phyloP scores from a whole-genome alignment of 2,797 vertebrate species.

The Sarcophilus harrisii region DNA sequence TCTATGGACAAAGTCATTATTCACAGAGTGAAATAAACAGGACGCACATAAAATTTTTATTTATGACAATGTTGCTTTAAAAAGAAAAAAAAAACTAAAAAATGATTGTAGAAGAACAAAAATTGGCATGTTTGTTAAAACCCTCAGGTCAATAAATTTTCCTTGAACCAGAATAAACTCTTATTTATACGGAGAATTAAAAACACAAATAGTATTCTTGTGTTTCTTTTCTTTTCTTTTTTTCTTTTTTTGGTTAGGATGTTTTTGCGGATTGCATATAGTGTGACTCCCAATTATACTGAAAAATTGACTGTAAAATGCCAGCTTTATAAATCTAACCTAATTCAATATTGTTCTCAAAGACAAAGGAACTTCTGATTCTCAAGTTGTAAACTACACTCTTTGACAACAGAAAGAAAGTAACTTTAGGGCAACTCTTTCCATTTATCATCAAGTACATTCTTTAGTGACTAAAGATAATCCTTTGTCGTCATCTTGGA shows the following conservation, averaged over 20 bases:
- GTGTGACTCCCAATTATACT: not conserved
- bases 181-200: constrained; percentile 47
- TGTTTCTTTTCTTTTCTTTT: not conserved
- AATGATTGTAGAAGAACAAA: constrained; percentile 41
- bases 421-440: constrained; percentile 60
- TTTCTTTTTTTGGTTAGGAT: constrained; percentile 44
- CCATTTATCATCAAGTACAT: constrained; percentile 64
- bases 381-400: constrained; percentile 29
- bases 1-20: constrained; percentile 44
- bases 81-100: constrained; percentile 30
- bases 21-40: constrained; percentile 33
- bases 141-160: not conserved
- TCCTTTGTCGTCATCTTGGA: constrained; percentile 66
- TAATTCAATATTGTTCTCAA: constrained; percentile 61
- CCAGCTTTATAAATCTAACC: constrained; percentile 30
- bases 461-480: constrained; percentile 73
- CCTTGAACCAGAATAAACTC: constrained; percentile 36
- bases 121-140: constrained; percentile 11
- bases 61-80: constrained; percentile 41
- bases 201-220: constrained; percentile 39
- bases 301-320: not conserved
- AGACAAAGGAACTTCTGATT: constrained; percentile 8
- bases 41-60: constrained; percentile 22
- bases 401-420: constrained; percentile 61
- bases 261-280: constrained; percentile 36